Evolutionary conservation across 2,888 invertebrate species (phyloP), one percentile per base, ranked within the genome.

Genomic region (Cryptocheilus praepositus): DNA sequence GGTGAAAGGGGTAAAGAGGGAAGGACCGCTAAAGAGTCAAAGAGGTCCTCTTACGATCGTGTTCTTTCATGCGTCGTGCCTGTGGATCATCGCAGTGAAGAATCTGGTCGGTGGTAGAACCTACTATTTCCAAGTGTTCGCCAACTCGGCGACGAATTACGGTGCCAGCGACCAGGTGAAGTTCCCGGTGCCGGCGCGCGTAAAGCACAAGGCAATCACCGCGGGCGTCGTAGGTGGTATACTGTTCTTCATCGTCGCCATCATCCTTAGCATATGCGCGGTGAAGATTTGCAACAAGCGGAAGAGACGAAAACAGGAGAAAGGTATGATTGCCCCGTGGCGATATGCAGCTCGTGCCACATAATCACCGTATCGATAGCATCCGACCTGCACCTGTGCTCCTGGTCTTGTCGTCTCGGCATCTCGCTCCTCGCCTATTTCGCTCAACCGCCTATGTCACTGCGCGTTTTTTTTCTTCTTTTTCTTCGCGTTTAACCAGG

Each of bases 231-330:
- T 98, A 81, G 98, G 98, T 83, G 98, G 98, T 80, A 95, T 98
- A 86, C 93, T 98, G 88, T 98, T 98, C 93, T 97, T 98, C 92
- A 95, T 98, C 88, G 97, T 98, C 86, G 97, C 98, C 89, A 97
- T 98, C 90, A 96, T 98, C 88, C 93, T 98, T 86, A 97, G 98
- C 84, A 95, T 98, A 88, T 97, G 98, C 92, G 97, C 97, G 85
- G 97, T 98, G 88, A 97, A 98, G 92, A 97, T 98, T 90, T 97
- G 97, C 93, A 98, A 98, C 92, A 97, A 97, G 91, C 92, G 97
- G 88, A 97, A 97, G 91, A 93, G 97, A 86, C 95, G 97, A 92
- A 97, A 97, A 94, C 97, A 97, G 91, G 97, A 97, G 91, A 97
- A 98, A 96, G 98, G 98, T 98, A 92, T 73, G 77, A 44, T 19